Evolutionary conservation across 1,140 invertebrate genomes (phyloP).

Genomic region (Drosophila varians): DNA sequence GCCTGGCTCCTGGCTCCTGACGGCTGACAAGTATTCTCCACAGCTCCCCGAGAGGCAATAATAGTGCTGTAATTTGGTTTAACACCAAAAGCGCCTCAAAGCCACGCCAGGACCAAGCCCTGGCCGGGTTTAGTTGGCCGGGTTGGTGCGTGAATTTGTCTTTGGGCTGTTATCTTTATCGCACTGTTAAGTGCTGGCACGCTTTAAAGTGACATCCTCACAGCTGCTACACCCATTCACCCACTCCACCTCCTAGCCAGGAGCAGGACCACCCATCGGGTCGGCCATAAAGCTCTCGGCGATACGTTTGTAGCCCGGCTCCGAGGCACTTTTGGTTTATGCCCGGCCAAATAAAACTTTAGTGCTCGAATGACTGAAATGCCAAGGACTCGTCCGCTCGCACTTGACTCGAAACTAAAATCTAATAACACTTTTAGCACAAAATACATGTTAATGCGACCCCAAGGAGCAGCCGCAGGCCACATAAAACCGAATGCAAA

Average conservation of each 20-base stretch:
- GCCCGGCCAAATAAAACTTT: slow-evolving; percentile 74
- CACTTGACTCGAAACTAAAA: slow-evolving; percentile 82
- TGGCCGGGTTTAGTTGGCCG: neutral
- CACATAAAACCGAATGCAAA: slow-evolving; percentile 58
- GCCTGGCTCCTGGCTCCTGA: too few species aligned
- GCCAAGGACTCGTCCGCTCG: slow-evolving; percentile 37
- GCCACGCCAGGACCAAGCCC: slow-evolving; percentile 1
- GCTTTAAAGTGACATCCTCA: slow-evolving; percentile 58
- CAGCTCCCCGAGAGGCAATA: slow-evolving; percentile 12
- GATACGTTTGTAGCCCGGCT: slow-evolving; percentile 65
- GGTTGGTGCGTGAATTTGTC: slow-evolving; percentile 4
- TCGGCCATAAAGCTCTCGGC: slow-evolving; percentile 62
- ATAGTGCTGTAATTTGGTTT: slow-evolving; percentile 7
- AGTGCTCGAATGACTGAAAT: slow-evolving; percentile 55
- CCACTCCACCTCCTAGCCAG: neutral
- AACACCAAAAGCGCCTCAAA: neutral
- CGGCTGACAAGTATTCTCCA: slow-evolving; percentile 5
- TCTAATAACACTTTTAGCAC: slow-evolving; percentile 82
- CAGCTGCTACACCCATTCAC: slow-evolving; percentile 10
- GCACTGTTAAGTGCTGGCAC: slow-evolving; percentile 73
- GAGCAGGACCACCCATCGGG: slow-evolving; percentile 9
- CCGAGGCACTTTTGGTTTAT: slow-evolving; percentile 80
- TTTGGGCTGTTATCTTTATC: slow-evolving; percentile 60
- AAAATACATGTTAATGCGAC: slow-evolving; percentile 80
- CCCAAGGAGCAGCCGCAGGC: slow-evolving; percentile 61